Evolutionary conservation across 2,797 vertebrate species (phyloP).

Genomic region (Botia kubotai): DNA sequence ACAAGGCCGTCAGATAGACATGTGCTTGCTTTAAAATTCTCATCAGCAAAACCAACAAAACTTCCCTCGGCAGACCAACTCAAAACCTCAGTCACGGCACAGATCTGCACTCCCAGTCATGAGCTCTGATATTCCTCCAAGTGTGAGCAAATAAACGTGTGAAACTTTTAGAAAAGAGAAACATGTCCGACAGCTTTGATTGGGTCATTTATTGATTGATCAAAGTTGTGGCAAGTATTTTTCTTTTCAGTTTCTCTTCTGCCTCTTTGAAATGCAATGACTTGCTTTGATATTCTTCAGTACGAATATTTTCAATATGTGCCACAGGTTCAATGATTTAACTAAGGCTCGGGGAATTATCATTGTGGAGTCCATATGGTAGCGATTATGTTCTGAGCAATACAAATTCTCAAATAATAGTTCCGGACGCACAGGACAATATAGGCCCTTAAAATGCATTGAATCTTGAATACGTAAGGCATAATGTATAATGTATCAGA

Average conservation of each 20-base stretch:
- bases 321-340: background rate
- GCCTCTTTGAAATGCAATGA: background rate
- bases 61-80: conserved; percentile 8
- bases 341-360: background rate
- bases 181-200: background rate
- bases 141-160: background rate
- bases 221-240: background rate
- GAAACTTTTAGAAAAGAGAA: conserved; percentile 1
- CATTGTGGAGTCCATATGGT: conserved; percentile 5
- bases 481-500: background rate
- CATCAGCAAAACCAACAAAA: conserved; percentile 42
- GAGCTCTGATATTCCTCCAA: conserved; percentile 7
- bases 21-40: conserved; percentile 2
- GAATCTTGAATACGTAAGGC: background rate
- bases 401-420: background rate
- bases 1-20: no score
- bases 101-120: background rate
- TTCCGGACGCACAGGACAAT: background rate
- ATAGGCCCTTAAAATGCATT: background rate
- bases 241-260: background rate
- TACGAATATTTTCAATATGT: background rate
- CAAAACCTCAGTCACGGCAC: background rate
- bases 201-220: background rate
- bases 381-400: conserved; percentile 13
- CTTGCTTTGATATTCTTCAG: background rate